These are phyloP conservation scores for Nephrocerus scutellatus DNA, from an alignment of 2,888 invertebrate genomes.

Conservation along the genomic window DNA sequence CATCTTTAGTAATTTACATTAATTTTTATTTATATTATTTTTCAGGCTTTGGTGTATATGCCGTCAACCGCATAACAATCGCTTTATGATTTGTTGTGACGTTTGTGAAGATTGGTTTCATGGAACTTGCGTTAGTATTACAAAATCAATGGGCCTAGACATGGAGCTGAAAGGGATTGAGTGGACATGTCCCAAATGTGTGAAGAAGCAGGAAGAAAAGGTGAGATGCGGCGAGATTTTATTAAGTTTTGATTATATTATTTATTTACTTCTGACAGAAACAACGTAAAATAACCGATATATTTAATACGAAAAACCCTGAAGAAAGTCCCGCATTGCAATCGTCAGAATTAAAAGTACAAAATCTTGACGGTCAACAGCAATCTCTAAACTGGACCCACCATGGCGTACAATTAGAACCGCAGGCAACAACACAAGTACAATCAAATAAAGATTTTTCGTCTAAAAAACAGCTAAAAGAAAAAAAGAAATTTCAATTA, in stretches of 20 bases:
- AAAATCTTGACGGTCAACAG: constrained; percentile 14
- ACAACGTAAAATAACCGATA: constrained; percentile 30
- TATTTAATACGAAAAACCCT: constrained; percentile 21
- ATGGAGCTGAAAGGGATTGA: constrained; percentile 85
- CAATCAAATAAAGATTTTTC: constrained; percentile 1
- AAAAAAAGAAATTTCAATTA: constrained; percentile 23
- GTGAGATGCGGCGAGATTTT: constrained; percentile 21
- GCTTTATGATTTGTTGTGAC: constrained; percentile 97
- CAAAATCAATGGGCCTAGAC: constrained; percentile 81
- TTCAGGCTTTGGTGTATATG: constrained; percentile 88
- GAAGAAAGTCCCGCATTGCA: constrained; percentile 9
- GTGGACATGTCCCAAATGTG: constrained; percentile 84
- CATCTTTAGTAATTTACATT: neutral
- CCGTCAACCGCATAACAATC: constrained; percentile 87
- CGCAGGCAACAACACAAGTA: neutral
- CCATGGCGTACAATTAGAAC: constrained; percentile 1
- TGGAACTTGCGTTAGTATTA: constrained; percentile 93
- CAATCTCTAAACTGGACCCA: constrained; percentile 10
- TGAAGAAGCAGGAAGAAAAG: constrained; percentile 39
- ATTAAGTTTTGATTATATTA: neutral
- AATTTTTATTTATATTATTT: constrained; percentile 5
- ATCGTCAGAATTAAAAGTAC: constrained; percentile 19
- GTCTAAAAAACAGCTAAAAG: constrained; percentile 15
- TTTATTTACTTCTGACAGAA: constrained; percentile 19
- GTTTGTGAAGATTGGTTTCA: constrained; percentile 96